A percentile compares a stretch with the other conserved stretches of the same genome.
Evolutionary conservation across 2,888 invertebrate species (phyloP).

Genomic region (Linnaemya tessellans): DNA sequence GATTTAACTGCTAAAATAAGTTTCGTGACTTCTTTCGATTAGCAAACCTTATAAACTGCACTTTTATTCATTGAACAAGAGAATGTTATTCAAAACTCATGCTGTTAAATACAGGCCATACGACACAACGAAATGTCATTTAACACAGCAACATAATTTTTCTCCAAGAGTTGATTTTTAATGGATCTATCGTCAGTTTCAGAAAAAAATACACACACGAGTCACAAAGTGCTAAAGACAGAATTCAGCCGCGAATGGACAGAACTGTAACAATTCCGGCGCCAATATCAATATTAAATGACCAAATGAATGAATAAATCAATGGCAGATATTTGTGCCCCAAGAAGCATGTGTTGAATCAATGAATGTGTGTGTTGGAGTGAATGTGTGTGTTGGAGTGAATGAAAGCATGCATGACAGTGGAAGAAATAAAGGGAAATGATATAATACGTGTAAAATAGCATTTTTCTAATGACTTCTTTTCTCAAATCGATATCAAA

Average conservation of each 20-base stretch:
- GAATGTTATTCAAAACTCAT: neutral
- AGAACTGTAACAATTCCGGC: conserved; percentile 2
- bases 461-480: neutral
- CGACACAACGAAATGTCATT: neutral
- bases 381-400: neutral
- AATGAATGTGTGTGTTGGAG: neutral
- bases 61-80: neutral
- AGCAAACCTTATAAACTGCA: neutral
- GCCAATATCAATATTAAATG: conserved; percentile 42
- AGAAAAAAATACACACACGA: conserved; percentile 4
- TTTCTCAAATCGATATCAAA: no score
- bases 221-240: neutral
- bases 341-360: conserved; percentile 9
- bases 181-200: conserved; percentile 23
- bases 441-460: no score
- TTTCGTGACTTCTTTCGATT: neutral
- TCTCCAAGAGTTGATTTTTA: conserved; percentile 39
- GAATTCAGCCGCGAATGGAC: neutral
- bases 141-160: conserved; percentile 12
- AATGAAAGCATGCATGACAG: neutral
- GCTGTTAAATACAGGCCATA: neutral
- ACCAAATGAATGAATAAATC: conserved; percentile 37
- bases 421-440: neutral
- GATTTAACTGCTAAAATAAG: neutral
- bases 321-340: conserved; percentile 45